A percentile compares a stretch with the other conserved stretches of the same genome.
phyloP scores from a whole-genome alignment of 2,113 vertebrate species.

The Trogon melanurus region DNA sequence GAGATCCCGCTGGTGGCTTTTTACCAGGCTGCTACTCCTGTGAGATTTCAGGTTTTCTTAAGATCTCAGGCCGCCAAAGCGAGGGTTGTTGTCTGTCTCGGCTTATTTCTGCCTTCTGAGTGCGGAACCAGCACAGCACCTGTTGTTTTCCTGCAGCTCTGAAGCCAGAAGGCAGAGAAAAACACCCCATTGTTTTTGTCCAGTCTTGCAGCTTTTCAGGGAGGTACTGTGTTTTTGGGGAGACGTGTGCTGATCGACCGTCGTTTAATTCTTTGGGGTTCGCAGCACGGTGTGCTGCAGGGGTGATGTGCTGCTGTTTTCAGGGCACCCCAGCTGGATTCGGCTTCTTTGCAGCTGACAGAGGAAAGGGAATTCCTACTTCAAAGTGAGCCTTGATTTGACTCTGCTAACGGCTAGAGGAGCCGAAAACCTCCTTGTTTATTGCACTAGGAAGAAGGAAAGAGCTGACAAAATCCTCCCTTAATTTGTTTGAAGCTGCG shows the following conservation, averaged over 20 bases:
- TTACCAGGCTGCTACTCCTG: not conserved
- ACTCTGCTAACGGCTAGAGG: not conserved
- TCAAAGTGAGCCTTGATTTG: not conserved
- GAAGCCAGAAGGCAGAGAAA: not conserved
- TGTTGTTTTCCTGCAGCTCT: not conserved
- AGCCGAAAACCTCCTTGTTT: not conserved
- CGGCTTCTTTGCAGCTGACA: not conserved
- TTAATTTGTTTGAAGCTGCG: conserved; percentile 7
- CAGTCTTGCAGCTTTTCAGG: rapidly evolving
- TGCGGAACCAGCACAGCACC: not conserved
- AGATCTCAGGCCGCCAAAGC: not conserved
- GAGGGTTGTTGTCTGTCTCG: not conserved
- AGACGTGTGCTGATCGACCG: not conserved
- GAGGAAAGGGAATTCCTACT: not conserved
- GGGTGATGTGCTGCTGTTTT: not conserved
- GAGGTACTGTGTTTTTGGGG: not conserved
- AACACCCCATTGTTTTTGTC: not conserved
- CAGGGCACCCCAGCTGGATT: not conserved
- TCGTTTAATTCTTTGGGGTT: not conserved
- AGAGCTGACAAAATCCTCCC: not conserved
- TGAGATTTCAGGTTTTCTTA: not conserved
- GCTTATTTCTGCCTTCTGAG: not conserved
- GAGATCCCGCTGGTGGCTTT: not conserved
- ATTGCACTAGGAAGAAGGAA: not conserved
- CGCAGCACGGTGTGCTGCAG: rapidly evolving